Conservation (phyloP, 1,140 invertebrate genomes). For the Gryon sp. region DNA sequence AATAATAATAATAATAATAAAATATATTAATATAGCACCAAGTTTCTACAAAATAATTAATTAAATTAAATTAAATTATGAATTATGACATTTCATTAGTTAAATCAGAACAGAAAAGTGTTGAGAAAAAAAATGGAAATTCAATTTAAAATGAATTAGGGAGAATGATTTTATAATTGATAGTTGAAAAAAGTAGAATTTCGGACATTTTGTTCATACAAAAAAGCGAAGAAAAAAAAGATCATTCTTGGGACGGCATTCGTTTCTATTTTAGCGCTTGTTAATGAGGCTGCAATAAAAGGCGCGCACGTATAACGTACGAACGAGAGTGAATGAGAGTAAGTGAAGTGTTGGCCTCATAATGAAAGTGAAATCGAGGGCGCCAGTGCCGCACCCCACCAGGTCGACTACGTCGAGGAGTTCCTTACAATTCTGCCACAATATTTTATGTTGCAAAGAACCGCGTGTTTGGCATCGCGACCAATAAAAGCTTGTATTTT, state of each 20-base stretch:
- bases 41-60: too few species aligned
- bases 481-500: constrained; percentile 22
- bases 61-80: too few species aligned
- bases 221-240: too few species aligned
- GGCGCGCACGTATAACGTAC: constrained; percentile 63
- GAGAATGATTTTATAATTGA: too few species aligned
- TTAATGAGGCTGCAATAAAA: constrained; percentile 70
- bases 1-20: too few species aligned
- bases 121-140: too few species aligned
- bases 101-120: too few species aligned
- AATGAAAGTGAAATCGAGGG: constrained; percentile 79
- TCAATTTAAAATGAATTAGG: too few species aligned
- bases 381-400: constrained; percentile 70
- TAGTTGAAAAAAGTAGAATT: too few species aligned
- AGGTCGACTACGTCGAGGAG: constrained; percentile 54
- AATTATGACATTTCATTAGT: too few species aligned
- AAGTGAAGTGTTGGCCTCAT: constrained; percentile 75
- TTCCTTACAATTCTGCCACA: constrained; percentile 59
- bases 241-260: constrained; percentile 25
- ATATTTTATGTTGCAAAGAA: constrained; percentile 56
- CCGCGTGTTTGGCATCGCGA: constrained; percentile 24
- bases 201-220: too few species aligned
- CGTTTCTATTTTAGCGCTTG: constrained; percentile 67
- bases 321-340: constrained; percentile 71
- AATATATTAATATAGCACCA: too few species aligned